Evolutionary conservation across 2,797 vertebrate species (phyloP).

Genomic region (Enteromius paludinosus): DNA sequence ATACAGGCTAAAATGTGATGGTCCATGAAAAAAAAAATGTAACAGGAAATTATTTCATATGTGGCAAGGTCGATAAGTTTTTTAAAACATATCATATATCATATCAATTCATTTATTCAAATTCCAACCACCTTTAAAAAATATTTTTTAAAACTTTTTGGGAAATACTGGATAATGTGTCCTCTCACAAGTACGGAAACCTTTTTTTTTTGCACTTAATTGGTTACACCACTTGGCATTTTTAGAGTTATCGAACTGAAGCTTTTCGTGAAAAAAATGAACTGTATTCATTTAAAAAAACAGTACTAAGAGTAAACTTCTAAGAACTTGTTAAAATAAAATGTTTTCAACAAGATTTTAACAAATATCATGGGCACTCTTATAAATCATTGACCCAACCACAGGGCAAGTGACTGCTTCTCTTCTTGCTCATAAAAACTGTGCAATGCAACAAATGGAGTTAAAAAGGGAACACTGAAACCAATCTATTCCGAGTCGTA

Average conservation of each 20-base stretch:
- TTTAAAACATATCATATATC: not conserved
- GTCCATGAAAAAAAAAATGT: not conserved
- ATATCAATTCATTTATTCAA: not conserved
- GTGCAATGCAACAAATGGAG: constrained; percentile 54
- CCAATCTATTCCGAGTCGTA: not conserved
- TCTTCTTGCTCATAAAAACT: constrained; percentile 4
- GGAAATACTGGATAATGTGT: not conserved
- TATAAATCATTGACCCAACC: not conserved
- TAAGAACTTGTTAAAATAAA: not conserved
- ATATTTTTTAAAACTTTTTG: not conserved
- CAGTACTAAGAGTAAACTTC: not conserved
- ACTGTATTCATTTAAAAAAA: not conserved
- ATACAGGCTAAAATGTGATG: not conserved
- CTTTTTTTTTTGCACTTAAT: not conserved
- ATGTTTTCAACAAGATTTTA: not conserved
- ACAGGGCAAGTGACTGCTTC: not conserved
- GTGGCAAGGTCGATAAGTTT: not conserved
- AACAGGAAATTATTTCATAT: too few relatives aligned
- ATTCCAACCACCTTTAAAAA: not conserved
- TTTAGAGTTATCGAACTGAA: not conserved
- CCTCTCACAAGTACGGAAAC: not conserved
- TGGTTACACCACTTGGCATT: not conserved
- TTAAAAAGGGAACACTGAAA: not conserved
- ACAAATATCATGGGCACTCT: not conserved
- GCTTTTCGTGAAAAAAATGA: not conserved